These are phyloP conservation scores for Plagodis dolabraria DNA, from an alignment of 2,888 invertebrate genomes.

Conservation along the genomic window DNA sequence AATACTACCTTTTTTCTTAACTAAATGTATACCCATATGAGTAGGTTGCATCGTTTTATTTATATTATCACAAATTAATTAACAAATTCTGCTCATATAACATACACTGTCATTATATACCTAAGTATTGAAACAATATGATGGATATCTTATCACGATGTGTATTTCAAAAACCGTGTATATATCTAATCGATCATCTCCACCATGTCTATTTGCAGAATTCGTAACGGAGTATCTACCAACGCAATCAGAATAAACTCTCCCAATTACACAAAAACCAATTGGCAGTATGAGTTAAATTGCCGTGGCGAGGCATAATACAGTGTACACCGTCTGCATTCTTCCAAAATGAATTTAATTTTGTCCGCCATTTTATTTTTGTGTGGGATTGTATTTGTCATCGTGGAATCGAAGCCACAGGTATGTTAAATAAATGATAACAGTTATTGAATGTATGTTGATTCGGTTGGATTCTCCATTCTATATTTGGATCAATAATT, in stretches of 20 bases:
- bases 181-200: conserved; percentile 2
- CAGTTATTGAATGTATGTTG: conserved; percentile 2
- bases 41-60: too few relatives aligned
- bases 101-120: too few relatives aligned
- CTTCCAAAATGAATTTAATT: conserved; percentile 40
- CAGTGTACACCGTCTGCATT: conserved; percentile 1
- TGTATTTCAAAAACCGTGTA: not conserved
- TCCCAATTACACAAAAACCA: conserved; percentile 21
- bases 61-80: too few relatives aligned
- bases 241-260: conserved; percentile 32
- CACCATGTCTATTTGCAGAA: conserved; percentile 19
- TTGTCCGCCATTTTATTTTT: conserved; percentile 45
- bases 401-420: conserved; percentile 51
- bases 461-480: not conserved
- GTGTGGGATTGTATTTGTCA: conserved; percentile 22
- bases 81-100: too few relatives aligned
- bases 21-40: too few relatives aligned
- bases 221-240: conserved; percentile 4
- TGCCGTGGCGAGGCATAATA: conserved; percentile 23
- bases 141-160: not conserved
- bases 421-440: conserved; percentile 32
- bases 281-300: conserved; percentile 26
- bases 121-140: not conserved
- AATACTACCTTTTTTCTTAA: too few relatives aligned
- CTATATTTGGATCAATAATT: not conserved